Percentiles rank a stretch among this genome's conserved stretches.
phyloP scores from a whole-genome alignment of 2,113 vertebrate species.

The Gavia stellata region DNA sequence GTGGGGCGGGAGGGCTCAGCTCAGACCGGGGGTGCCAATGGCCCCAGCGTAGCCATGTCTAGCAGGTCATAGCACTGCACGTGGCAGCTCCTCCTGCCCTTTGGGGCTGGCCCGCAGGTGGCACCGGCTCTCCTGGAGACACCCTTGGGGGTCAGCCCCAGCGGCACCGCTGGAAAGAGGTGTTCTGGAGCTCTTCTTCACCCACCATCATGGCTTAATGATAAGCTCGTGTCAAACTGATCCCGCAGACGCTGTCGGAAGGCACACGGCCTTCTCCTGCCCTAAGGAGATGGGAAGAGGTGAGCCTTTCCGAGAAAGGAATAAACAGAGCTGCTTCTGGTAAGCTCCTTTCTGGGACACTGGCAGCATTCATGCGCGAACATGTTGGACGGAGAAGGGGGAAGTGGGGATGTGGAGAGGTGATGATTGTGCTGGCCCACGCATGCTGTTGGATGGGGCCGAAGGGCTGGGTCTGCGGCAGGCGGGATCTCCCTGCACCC shows the following conservation, averaged over 20 bases:
- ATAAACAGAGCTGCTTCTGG: background rate
- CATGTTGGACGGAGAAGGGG: background rate
- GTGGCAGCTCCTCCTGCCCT: background rate
- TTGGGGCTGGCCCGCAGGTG: background rate
- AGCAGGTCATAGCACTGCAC: rapidly evolving
- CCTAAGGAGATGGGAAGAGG: background rate
- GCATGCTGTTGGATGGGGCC: rapidly evolving
- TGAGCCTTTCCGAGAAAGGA: background rate
- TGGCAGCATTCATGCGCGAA: background rate
- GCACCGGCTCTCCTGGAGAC: background rate
- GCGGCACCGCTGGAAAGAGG: background rate
- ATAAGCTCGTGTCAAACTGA: background rate
- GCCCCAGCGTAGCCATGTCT: background rate
- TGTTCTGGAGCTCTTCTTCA: background rate
- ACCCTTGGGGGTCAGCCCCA: background rate
- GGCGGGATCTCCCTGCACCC: background rate
- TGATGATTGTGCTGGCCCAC: background rate
- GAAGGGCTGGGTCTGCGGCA: background rate
- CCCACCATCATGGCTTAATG: rapidly evolving
- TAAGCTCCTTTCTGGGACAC: background rate
- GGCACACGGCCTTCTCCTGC: background rate
- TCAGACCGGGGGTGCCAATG: rapidly evolving
- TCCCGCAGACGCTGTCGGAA: background rate
- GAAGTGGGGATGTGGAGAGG: background rate
- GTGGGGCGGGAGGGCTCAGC: background rate